Evolutionary conservation across 1,140 invertebrate genomes (phyloP), one percentile per base, ranked within the genome.

Genomic region (Lordiphosa collinella): DNA sequence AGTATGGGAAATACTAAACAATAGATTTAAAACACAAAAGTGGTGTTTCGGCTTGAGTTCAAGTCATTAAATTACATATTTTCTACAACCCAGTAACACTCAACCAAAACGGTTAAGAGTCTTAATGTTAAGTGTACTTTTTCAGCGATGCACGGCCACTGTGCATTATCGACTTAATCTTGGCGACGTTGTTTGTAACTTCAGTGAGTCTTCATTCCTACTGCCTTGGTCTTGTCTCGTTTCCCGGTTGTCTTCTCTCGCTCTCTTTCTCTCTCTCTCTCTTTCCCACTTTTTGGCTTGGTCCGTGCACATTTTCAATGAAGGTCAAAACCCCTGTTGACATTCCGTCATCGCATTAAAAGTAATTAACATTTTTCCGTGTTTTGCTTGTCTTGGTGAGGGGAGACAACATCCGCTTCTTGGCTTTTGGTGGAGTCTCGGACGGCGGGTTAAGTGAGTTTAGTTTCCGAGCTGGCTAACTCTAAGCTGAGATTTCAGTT

Each of bases 341-440:
- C 70, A 66, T 63, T 67, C 55, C 70, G 50, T 74, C 69, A 73
- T 57, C 57, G 70, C 57, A 73, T 74, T 74, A 67, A 67, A 73
- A 67, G 69, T 74, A 74, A 74, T 74, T 74, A 74, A 73, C 70
- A 74, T 73, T 74, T 72, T 59, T 35, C 18, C 25, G 31, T 37
- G 14, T 29, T 41, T 44, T 9, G 4, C 22, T 29, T 6, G 16
- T 38, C 36, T 14, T 9, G 12, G 12, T 8, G 2, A 10, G 16
- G 32, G 16, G 22, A 13, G 12, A 29, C 44, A 36, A 6, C 32
- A 10, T 22, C 46, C 51, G 8, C 10, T 4, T 16, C 14, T 38
- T 13, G 35, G 34, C 29, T 10, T 31, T 55, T 4, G 11, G 6
- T 58, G 13, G 52, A 16, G 25, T 49, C 25, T 54, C 51, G 37